Evolutionary conservation across 2,888 invertebrate genomes (phyloP).

Genomic region (Spialia ferax): DNA sequence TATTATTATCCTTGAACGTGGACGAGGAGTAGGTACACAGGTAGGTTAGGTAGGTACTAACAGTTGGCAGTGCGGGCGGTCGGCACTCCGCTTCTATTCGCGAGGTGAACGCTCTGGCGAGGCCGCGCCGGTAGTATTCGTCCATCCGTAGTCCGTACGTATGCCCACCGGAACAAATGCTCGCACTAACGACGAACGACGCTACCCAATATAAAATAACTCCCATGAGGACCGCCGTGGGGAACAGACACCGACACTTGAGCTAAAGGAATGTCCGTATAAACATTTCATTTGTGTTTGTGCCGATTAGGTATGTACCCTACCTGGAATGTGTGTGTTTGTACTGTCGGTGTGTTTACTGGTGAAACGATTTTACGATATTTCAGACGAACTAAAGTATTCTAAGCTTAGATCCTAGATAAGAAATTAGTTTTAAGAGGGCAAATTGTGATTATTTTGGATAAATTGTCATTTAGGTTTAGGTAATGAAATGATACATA

Average conservation of each 20-base stretch:
- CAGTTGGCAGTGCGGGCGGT: conserved; percentile 58
- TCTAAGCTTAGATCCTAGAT: too few relatives aligned
- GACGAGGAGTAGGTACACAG: conserved; percentile 59
- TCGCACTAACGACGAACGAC: conserved; percentile 44
- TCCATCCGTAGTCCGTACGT: conserved; percentile 39
- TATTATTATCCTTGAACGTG: conserved; percentile 73
- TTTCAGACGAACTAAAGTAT: too few relatives aligned
- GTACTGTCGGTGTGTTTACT: too few relatives aligned
- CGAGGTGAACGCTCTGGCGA: conserved; percentile 81
- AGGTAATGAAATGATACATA: conserved; percentile 72
- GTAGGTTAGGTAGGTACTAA: conserved; percentile 60
- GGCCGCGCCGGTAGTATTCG: conserved; percentile 60
- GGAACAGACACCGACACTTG: conserved; percentile 11
- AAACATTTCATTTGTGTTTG: neutral
- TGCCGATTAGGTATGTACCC: neutral
- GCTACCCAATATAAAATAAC: conserved; percentile 38
- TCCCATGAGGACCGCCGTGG: conserved; percentile 25
- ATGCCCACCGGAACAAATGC: conserved; percentile 56
- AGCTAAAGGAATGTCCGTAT: conserved; percentile 5
- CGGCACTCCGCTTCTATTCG: conserved; percentile 61
- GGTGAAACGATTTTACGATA: too few relatives aligned
- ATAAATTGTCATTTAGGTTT: too few relatives aligned
- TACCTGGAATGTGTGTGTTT: too few relatives aligned
- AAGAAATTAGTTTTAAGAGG: too few relatives aligned
- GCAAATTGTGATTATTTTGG: too few relatives aligned